Evolutionary conservation across 2,888 invertebrate species (phyloP), one percentile per base, ranked within the genome.

Genomic region (Drosophila recens): DNA sequence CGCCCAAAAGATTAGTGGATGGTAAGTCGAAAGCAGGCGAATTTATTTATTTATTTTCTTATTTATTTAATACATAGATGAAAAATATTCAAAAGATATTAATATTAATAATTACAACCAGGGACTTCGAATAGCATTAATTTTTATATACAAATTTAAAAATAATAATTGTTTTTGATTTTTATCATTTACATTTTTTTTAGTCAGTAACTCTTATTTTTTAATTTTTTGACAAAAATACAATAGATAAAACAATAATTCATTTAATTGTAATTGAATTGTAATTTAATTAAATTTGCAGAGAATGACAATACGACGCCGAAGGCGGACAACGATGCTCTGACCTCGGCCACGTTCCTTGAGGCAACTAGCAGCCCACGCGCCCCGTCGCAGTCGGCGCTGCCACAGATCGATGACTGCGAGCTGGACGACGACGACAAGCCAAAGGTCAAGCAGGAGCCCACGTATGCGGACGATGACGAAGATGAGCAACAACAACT

Each of bases 1-100:
- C 97, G 38, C 96, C 97, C 63, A 95, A 96, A 89, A 93, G 96
- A 73, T 93, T 95, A 72, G 94, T 95, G 74, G 94, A 94, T 75
- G 94, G 95, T 94, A 93, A 93, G 91, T 89, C 33, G 30, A 27
- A 3, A 2, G 2, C 20, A n/a, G n/a, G n/a, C n/a, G n/a, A n/a
- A 17, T 17, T 17, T 17, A 1, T 17, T 17, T 17, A 17, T 17
- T 17, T 17, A 17, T 17, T 17, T 17, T 1, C 1, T 17, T 20
- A 20, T 20, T 20, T 20, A 20, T 20, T 20, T 2, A 20, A 17
- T 17, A 17, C 17, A 17, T 17, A 17, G 17, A 17, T 17, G 17
- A 17, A 17, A 1, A 17, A 17, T 17, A 17, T 17, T 17, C 17
- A 17, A 17, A 1, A 17, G 17, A 17, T 17, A 17, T 17, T 17